Evolutionary conservation across 1,140 invertebrate genomes (phyloP), one percentile per base, ranked within the genome.

Genomic region (Macrotrachela quadricornifera): DNA sequence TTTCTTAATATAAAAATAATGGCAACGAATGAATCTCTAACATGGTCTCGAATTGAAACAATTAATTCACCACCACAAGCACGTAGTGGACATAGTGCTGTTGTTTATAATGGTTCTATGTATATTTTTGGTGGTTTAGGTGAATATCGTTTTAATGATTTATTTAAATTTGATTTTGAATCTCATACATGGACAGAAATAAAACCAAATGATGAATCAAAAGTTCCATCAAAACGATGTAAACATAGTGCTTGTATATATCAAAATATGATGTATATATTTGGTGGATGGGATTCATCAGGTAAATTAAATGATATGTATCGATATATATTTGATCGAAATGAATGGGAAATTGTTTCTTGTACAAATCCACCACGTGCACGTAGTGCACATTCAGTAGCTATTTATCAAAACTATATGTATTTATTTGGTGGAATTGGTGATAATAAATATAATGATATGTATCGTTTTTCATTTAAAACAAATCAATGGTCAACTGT

Each of bases 61-160:
- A 30, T 4, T 4, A 30, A 30, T 30, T 4, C 21, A 4, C 21
- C 21, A 30, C 85, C 86, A 0, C 76, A 77, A 50, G 78, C 82
- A 0, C 73, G 84, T 60, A 86, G 91, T 72, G 86, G 86, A 0
- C 86, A 91, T 68, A 80, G 83, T 14, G 83, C 85, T 4, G 83
- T 82, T 64, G 71, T 88, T 11, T 79, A 84, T 55, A 73, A 74
- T 53, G 72, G 82, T 60, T 76, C 76, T 59, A 90, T 91, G 85
- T 85, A 79, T 60, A 79, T 90, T 51, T 90, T 86, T 73, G 86
- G 84, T 18, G 85, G 85, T 9, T 88, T 40, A 43, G 54, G 16
- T 13, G 16, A 49, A 49, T 39, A 13, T 6, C 39, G n/a, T 49
- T 12, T 16, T 40, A 40, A n/a, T 49, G 16, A 49, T 51, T 44